Percentiles rank a stretch among this genome's conserved stretches.
Evolutionary conservation across 2,113 vertebrate genomes (phyloP).

Genomic region (Pogonocichla stellata): DNA sequence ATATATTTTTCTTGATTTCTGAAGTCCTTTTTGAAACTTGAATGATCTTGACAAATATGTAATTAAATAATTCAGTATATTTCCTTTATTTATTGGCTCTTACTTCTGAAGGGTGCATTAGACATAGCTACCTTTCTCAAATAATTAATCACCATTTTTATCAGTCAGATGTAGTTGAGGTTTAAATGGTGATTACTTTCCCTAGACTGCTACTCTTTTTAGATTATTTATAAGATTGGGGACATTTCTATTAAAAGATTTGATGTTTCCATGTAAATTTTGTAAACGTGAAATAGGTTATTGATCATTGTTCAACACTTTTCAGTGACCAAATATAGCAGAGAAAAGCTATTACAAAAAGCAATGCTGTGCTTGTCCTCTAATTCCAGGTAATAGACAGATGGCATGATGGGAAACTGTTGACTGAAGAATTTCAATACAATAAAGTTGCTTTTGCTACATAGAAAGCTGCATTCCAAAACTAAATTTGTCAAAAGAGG

Average conservation of each 20-base stretch:
- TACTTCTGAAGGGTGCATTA: not conserved
- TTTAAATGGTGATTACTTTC: not conserved
- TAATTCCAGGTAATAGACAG: not conserved
- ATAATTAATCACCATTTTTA: not conserved
- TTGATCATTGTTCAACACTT: not conserved
- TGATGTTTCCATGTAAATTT: not conserved
- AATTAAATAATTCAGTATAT: not conserved
- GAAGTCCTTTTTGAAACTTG: not conserved
- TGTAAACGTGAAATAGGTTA: not conserved
- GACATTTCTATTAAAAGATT: not conserved
- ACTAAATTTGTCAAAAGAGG: not conserved
- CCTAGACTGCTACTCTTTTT: not conserved
- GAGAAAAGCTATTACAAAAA: not conserved
- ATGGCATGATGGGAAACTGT: not conserved
- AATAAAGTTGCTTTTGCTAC: not conserved
- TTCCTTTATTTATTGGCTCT: not conserved
- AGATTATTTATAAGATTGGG: not conserved
- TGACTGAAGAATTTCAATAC: not conserved
- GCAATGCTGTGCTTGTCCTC: not conserved
- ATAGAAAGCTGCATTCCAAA: not conserved
- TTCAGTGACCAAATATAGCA: not conserved
- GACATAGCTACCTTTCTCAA: not conserved
- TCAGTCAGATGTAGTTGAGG: not conserved
- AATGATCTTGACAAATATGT: not conserved
- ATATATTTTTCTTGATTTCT: not conserved